Base-by-base conservation (phyloP, 2,797 vertebrate genomes). In the Valencia hispanica region DNA sequence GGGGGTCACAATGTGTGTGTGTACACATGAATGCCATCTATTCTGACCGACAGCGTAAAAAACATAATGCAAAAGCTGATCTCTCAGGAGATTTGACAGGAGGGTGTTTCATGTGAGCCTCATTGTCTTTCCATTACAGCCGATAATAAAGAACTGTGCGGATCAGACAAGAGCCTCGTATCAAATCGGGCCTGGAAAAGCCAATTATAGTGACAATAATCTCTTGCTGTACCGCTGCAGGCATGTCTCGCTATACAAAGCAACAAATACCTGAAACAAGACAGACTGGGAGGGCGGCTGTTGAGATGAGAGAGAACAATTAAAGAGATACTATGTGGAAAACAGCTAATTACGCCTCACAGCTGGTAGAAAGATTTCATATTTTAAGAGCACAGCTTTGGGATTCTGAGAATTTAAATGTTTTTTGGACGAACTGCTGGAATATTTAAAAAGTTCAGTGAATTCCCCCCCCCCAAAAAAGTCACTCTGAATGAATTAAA, bases 121-220 rank as follows among this genome's bases (percentile, higher is more conserved):
- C 85, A 84, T 89, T 75, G 81, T 93, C 87, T 93, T 92, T 93
- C 92, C 89, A 94, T 94, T 93, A 92, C 66, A 65, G 76, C 77
- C 41, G 53, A 92, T 90, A 92, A 93, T 91, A 92, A 91, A 95
- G 92, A 93, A 92, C 86, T 80, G 86, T 83, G 85, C 43, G 82
- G 88, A 94, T 95, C 93, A 95, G 90, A 94, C 89, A 93, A 91
- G 93, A 89, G 84, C 82, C 86, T 94, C 69, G 84, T 89, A 94
- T 93, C 87, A 94, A 93, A 95, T 94, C 86, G 89, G 86, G 82
- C 80, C 89, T 83, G 92, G 88, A 92, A 94, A 96, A 95, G 93
- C 91, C 92, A 94, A 95, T 95, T 95, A 95, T 87, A 83, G 87
- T 77, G 93, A 95, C 93, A 91, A 93, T 94, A 95, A 95, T 94